phyloP scores from a whole-genome alignment of 2,888 invertebrate genomes.

The Phrixothrix hirtus region DNA sequence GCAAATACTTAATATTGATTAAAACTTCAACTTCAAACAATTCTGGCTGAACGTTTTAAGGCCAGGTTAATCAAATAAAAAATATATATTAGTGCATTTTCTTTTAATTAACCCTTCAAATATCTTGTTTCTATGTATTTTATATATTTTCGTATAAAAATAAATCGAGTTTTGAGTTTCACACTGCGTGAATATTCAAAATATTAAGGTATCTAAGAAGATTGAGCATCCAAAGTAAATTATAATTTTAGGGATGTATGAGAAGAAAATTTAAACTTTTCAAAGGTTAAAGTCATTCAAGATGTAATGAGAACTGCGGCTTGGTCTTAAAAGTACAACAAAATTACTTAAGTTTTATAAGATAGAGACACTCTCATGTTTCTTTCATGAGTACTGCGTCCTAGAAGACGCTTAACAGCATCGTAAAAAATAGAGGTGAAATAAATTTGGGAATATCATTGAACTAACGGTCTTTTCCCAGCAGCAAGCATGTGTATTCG shows the following conservation, averaged over 20 bases:
- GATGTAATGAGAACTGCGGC: conserved; percentile 19
- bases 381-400: conserved; percentile 40
- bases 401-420: conserved; percentile 42
- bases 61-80: too few species aligned
- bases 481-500: conserved; percentile 33
- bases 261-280: conserved; percentile 18
- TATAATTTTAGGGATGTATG: neutral
- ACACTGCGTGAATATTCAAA: too few species aligned
- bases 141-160: too few species aligned
- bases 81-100: too few species aligned
- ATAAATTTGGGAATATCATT: conserved; percentile 45
- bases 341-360: conserved; percentile 45
- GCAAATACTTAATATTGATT: too few species aligned
- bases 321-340: conserved; percentile 25
- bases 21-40: too few species aligned
- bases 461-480: conserved; percentile 34
- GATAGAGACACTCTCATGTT: conserved; percentile 43
- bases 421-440: conserved; percentile 46
- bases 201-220: neutral
- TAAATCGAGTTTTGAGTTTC: too few species aligned
- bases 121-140: too few species aligned
- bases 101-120: too few species aligned
- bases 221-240: neutral
- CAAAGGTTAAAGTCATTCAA: conserved; percentile 10
- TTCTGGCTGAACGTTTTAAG: too few species aligned